A percentile compares a stretch with the other conserved stretches of the same genome.
Conservation (phyloP, 1,140 invertebrate genomes). For the Rhyzopertha dominica region DNA sequence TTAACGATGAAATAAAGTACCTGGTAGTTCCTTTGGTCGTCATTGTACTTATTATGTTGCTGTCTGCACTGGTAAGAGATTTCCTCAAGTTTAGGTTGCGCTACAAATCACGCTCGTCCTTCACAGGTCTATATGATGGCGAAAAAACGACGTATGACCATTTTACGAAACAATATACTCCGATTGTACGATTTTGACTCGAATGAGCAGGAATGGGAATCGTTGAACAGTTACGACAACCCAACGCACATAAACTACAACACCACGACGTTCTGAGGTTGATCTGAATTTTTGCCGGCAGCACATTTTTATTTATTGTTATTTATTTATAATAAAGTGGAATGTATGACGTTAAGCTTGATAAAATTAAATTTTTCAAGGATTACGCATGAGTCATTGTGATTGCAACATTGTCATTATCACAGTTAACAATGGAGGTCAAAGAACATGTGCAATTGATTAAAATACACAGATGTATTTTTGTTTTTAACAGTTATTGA, state of each 20-base stretch:
- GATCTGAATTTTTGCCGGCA: no score
- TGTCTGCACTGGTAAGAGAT: conserved; percentile 28
- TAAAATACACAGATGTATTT: no score
- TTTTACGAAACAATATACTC: conserved; percentile 24
- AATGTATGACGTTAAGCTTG: no score
- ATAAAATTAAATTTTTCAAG: no score
- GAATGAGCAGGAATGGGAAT: conserved; percentile 35
- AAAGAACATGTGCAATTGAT: no score
- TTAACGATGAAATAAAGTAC: conserved; percentile 27
- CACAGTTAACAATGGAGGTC: no score
- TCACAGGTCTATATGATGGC: conserved; percentile 36
- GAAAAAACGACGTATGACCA: conserved; percentile 20
- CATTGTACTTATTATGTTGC: conserved; percentile 27
- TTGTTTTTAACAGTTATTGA: no score
- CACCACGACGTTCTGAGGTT: no score
- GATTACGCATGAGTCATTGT: no score
- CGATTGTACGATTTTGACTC: conserved; percentile 35
- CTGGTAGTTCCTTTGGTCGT: conserved; percentile 34
- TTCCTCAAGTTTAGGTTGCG: background rate
- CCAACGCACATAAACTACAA: conserved; percentile 6
- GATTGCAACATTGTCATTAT: no score
- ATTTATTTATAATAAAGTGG: no score
- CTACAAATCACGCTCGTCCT: background rate
- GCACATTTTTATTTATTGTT: no score
- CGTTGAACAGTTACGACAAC: conserved; percentile 23